Base-by-base conservation (phyloP, 2,888 invertebrate species). In the Coremacera marginata region DNA sequence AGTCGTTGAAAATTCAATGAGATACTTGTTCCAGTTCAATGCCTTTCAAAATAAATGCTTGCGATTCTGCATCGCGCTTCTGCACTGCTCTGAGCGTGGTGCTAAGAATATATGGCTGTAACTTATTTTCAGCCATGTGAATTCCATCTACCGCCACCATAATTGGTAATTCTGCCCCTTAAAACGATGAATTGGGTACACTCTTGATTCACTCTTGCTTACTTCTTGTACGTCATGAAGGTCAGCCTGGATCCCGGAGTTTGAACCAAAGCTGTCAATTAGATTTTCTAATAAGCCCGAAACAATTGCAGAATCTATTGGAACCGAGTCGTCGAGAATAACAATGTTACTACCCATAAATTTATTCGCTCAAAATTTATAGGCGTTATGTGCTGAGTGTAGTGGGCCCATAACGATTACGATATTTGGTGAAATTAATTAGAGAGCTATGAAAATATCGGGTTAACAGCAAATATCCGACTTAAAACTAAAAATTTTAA, bases 21-120 rank as follows among this genome's bases (percentile, higher is more conserved):
- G 73, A 73, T 77, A 79, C 72, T 82, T 81, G 78, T 14, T 78
- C 76, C 52, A 78, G 63, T 31, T 80, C 70, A 11, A 80, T 27
- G 25, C 79, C 79, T 67, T 79, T 63, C 79, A 80, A 81, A 9
- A 81, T 68, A 60, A 82, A 81, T 55, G 78, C 77, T 57, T 81
- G 79, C 4, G 80, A 74, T 44, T 81, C 79, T 7, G 78, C 78
- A 63, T 81, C 79, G 34, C 80, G 80, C 44, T 81, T 75, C 34
- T 80, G 75, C 80, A 0, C 25, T 14, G 79, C 37, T 25, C 78
- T 73, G 34, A 49, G 25, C 34, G 70, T 19, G 5, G 77, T 77
- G 49, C 77, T 78, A 71, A 81, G 68, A 74, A 81, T 77, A 63
- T 80, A 80, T 25, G 68, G 77, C 70, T 31, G 3, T 31, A 31